Evolutionary conservation across 1,140 invertebrate genomes (phyloP).

Genomic region (Chlorops oryzae): DNA sequence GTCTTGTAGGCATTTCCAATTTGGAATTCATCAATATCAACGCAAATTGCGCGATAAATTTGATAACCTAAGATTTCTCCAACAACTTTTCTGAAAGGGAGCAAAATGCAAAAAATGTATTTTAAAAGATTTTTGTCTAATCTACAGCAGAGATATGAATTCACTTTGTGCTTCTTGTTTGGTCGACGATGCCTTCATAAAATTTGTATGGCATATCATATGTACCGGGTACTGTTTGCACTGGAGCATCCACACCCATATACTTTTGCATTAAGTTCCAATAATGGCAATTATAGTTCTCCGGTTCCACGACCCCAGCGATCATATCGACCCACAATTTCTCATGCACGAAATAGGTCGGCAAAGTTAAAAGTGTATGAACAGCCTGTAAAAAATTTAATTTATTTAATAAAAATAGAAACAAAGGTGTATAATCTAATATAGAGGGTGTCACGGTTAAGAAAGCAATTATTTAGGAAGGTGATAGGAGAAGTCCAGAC

Average conservation of each 20-base stretch:
- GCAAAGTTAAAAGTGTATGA: conserved; percentile 17
- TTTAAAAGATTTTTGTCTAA: neutral
- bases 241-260: conserved; percentile 70
- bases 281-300: conserved; percentile 69
- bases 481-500: too few species aligned
- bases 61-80: conserved; percentile 23
- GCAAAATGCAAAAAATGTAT: neutral
- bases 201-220: conserved; percentile 54
- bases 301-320: conserved; percentile 48
- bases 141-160: neutral
- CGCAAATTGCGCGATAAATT: conserved; percentile 19
- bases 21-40: conserved; percentile 13
- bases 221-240: conserved; percentile 61
- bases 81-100: conserved; percentile 16
- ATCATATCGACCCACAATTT: conserved; percentile 22
- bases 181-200: conserved; percentile 19
- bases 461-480: neutral
- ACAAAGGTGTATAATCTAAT: neutral
- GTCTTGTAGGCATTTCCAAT: conserved; percentile 32
- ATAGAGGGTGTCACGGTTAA: neutral
- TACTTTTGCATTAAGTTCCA: conserved; percentile 61
- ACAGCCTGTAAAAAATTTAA: conserved; percentile 17
- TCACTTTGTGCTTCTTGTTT: conserved; percentile 15
- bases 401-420: neutral
- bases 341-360: conserved; percentile 20